Conservation (phyloP, 1,140 invertebrate species). For the Heliconius hewitsoni region DNA sequence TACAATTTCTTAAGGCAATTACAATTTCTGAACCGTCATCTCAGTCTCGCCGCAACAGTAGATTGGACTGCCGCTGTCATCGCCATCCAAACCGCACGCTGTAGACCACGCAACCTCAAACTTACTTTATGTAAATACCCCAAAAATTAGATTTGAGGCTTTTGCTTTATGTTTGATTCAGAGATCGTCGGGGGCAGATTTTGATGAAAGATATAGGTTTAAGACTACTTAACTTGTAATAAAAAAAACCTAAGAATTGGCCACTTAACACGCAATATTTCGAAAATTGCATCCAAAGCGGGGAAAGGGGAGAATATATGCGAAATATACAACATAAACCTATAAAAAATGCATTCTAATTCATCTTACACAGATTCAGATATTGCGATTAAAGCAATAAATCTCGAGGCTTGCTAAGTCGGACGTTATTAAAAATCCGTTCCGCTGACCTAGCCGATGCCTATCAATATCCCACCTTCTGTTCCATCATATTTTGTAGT, state of each 20-base stretch:
- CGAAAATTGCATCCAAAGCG: no score
- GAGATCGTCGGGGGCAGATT: background rate
- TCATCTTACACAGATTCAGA: background rate
- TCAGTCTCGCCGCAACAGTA: constrained; percentile 44
- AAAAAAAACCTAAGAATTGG: no score
- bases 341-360: background rate
- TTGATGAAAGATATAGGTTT: no score
- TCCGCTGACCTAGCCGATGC: constrained; percentile 43
- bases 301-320: no score
- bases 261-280: no score
- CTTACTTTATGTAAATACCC: constrained; percentile 44
- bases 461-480: constrained; percentile 60
- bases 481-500: constrained; percentile 57
- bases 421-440: constrained; percentile 56
- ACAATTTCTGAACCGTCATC: constrained; percentile 31
- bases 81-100: constrained; percentile 43
- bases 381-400: constrained; percentile 33
- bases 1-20: constrained; percentile 15
- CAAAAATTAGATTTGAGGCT: constrained; percentile 47
- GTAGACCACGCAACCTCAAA: constrained; percentile 42
- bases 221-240: no score
- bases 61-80: constrained; percentile 34
- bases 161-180: background rate
- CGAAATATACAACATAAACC: no score
- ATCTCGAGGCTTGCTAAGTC: constrained; percentile 32